Evolutionary conservation across 2,797 vertebrate genomes (phyloP).

Genomic region (Lithobates pipiens): DNA sequence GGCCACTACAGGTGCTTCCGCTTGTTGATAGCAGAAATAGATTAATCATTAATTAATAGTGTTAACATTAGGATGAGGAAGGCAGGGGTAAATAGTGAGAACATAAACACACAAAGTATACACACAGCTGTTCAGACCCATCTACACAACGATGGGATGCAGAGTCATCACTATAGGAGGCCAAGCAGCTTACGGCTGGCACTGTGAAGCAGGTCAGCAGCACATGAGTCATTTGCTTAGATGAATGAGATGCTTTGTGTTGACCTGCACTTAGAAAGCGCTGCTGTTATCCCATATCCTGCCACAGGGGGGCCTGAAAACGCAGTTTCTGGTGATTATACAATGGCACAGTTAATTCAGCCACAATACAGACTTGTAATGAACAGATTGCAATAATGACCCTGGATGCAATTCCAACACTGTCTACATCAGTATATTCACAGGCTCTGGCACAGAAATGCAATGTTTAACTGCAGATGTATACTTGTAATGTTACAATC

Average conservation of each 20-base stretch:
- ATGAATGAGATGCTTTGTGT: conserved; percentile 38
- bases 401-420: background rate
- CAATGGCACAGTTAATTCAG: background rate
- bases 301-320: conserved; percentile 21
- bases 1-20: background rate
- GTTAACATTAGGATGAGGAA: background rate
- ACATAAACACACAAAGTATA: conserved; percentile 8
- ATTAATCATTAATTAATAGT: background rate
- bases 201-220: conserved; percentile 42
- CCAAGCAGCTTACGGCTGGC: conserved; percentile 7
- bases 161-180: conserved; percentile 10
- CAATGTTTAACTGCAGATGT: too few species aligned
- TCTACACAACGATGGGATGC: conserved; percentile 2
- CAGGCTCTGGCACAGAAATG: too few species aligned
- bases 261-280: conserved; percentile 12
- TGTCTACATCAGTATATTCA: too few species aligned
- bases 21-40: background rate
- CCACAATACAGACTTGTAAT: background rate
- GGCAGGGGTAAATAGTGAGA: background rate
- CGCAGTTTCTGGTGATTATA: conserved; percentile 11
- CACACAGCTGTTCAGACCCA: conserved; percentile 25
- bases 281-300: background rate
- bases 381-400: background rate
- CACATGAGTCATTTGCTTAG: conserved; percentile 29
- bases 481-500: too few species aligned